Evolutionary conservation across 2,797 vertebrate species (phyloP), one percentile per base, ranked within the genome.

Genomic region (Arnoldichthys spilopterus): DNA sequence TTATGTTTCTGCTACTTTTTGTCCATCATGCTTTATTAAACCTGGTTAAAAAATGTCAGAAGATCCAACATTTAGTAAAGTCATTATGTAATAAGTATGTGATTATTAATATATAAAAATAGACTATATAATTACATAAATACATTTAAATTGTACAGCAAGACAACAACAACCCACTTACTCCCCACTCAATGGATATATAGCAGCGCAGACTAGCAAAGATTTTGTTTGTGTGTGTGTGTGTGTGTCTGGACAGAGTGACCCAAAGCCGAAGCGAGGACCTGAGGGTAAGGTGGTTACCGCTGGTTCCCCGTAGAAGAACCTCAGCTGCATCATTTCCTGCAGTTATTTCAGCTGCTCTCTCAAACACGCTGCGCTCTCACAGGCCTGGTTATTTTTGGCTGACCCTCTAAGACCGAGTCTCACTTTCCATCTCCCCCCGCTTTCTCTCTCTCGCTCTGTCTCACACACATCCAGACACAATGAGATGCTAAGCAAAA

Each of bases 311-410:
- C 71, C 67, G 30, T 76, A 62, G 77, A 69, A 58, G 37, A 64
- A 58, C 62, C 16, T 78, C 53, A 71, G 83, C 84, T 81, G 78
- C 84, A 85, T 88, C 76, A 58, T 77, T 84, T 91, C 86, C 86
- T 87, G 86, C 66, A 75, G 85, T 82, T 84, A 73, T 85, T 80
- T 78, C 68, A 51, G 68, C 79, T 78, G 85, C 76, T 54, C 53
- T 77, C 77, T 37, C 32, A 37, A 3, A 28, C 82, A 0, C 66
- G 86, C 86, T 87, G 86, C 85, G 47, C 58, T 92, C 91, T 92
- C 91, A 90, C 90, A 90, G 37, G 87, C 87, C 70, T 86, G 73
- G 87, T 90, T 93, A 92, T 94, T 93, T 92, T 89, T 85, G 87
- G 89, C 90, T 87, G 82, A 68, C 77, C 89, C 13, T 69, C 53